Evolutionary conservation across 2,888 invertebrate genomes (phyloP).

Genomic region (Tinea trinotella): DNA sequence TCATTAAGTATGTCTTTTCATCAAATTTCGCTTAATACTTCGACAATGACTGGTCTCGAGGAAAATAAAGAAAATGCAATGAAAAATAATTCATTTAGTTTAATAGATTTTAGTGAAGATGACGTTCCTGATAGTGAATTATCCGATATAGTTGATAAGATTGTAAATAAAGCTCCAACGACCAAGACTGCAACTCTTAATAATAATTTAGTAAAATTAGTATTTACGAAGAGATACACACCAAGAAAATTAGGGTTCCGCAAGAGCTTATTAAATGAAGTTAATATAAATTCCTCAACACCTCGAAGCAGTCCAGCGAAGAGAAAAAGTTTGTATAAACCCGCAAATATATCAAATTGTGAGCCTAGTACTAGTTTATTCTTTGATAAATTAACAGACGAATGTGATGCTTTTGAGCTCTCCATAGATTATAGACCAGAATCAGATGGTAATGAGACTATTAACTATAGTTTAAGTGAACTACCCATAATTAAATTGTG

Average conservation of each 20-base stretch:
- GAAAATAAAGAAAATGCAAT: conserved; percentile 28
- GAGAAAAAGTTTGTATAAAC: conserved; percentile 28
- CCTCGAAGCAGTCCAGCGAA: conserved; percentile 45
- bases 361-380: conserved; percentile 65
- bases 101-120: conserved; percentile 35
- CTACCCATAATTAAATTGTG: conserved; percentile 20
- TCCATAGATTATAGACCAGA: conserved; percentile 57
- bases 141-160: conserved; percentile 52
- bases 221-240: conserved; percentile 40
- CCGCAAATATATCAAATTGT: conserved; percentile 31
- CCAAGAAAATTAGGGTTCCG: conserved; percentile 34
- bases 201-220: conserved; percentile 45
- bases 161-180: conserved; percentile 39
- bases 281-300: conserved; percentile 51
- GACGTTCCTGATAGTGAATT: conserved; percentile 39
- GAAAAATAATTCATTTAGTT: conserved; percentile 33
- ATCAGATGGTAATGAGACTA: conserved; percentile 41
- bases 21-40: conserved; percentile 26
- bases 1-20: conserved; percentile 37
- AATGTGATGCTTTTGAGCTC: conserved; percentile 75
- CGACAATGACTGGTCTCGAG: no score
- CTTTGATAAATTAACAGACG: conserved; percentile 59
- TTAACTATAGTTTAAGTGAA: conserved; percentile 48
- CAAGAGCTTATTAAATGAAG: conserved; percentile 33
- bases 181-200: conserved; percentile 45